Conservation (phyloP, 2,888 invertebrate genomes). For the Perizoma flavofasciatum region DNA sequence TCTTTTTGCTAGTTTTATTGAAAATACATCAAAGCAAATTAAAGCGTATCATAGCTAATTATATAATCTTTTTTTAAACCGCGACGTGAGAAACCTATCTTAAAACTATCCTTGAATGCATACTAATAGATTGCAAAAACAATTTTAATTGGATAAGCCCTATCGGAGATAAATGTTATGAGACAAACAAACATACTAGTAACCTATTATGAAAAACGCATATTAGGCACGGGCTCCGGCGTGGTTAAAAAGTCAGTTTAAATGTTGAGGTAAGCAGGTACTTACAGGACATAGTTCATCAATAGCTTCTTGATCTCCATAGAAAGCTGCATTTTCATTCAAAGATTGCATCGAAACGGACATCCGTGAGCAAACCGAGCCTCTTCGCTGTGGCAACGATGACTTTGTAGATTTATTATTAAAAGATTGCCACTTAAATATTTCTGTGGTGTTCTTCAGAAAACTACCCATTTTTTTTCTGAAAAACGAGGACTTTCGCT, state of each 20-base stretch:
- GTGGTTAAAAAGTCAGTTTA: constrained; percentile 2
- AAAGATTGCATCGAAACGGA: constrained; percentile 72
- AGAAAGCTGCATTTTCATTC: constrained; percentile 50
- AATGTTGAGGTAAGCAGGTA: constrained; percentile 11
- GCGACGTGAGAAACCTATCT: too few relatives aligned
- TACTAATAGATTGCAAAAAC: too few relatives aligned
- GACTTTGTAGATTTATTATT: constrained; percentile 44
- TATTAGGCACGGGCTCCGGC: too few relatives aligned
- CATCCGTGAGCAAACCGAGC: constrained; percentile 50
- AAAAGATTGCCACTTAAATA: constrained; percentile 66
- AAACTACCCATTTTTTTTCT: constrained; percentile 77
- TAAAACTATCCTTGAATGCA: too few relatives aligned
- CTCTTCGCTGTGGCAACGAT: constrained; percentile 50
- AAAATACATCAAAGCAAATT: too few relatives aligned
- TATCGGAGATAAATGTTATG: too few relatives aligned
- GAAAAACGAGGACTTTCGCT: constrained; percentile 77
- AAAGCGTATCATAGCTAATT: too few relatives aligned
- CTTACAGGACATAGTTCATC: constrained; percentile 44
- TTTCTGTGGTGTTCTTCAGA: constrained; percentile 72
- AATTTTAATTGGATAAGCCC: too few relatives aligned
- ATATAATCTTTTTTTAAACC: too few relatives aligned
- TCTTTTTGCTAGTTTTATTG: too few relatives aligned
- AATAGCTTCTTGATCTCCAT: constrained; percentile 40
- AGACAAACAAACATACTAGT: too few relatives aligned
- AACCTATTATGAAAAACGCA: too few relatives aligned